phyloP scores from a whole-genome alignment of 2,888 invertebrate species.

The Criorhina ranunculi region DNA sequence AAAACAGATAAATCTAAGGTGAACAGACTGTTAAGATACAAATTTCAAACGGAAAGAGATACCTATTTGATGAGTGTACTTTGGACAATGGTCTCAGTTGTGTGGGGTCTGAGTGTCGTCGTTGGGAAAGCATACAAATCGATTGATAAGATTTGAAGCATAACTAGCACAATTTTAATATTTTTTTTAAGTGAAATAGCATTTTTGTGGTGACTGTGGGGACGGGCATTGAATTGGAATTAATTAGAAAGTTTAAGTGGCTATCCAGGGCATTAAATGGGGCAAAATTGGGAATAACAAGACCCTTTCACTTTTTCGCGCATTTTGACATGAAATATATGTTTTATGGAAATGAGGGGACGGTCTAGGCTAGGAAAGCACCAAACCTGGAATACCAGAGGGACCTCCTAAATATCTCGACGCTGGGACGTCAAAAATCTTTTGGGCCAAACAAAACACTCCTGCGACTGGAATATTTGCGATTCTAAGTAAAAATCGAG shows the following conservation, averaged over 20 bases:
- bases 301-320: too few species aligned
- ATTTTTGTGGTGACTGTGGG: background rate
- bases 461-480: too few species aligned
- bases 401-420: too few species aligned
- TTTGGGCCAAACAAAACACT: too few species aligned
- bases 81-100: slow-evolving; percentile 38
- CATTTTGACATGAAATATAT: too few species aligned
- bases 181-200: background rate
- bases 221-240: background rate
- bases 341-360: too few species aligned
- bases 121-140: slow-evolving; percentile 2
- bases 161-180: slow-evolving; percentile 10
- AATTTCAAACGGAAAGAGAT: background rate
- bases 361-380: too few species aligned
- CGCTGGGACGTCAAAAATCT: too few species aligned
- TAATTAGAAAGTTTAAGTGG: background rate
- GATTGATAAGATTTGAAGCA: slow-evolving; percentile 46
- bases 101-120: slow-evolving; percentile 1
- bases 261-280: too few species aligned
- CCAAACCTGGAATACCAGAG: too few species aligned
- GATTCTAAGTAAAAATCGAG: too few species aligned
- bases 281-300: too few species aligned
- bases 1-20: slow-evolving; percentile 11
- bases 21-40: slow-evolving; percentile 27
- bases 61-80: slow-evolving; percentile 30